Evolutionary conservation across 2,113 vertebrate species (phyloP).

Genomic region (Lampris megalopsis): DNA sequence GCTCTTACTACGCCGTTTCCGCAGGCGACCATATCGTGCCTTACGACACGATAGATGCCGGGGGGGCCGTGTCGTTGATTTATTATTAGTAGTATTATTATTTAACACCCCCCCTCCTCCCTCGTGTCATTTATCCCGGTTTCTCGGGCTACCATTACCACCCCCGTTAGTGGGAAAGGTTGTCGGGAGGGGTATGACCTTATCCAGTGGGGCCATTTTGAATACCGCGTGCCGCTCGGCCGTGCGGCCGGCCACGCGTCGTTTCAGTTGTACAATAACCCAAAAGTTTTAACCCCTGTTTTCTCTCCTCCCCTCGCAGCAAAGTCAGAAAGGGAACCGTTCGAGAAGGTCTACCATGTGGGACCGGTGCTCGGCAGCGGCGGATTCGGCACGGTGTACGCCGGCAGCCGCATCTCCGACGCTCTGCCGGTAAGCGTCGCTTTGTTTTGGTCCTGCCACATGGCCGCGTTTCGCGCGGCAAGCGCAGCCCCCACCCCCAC

Average conservation of each 20-base stretch:
- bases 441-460: conserved; percentile 40
- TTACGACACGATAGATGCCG: too few species aligned
- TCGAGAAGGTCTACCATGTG: conserved; percentile 89
- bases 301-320: conserved; percentile 62
- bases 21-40: too few species aligned
- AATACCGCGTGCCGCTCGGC: background rate
- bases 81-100: too few species aligned
- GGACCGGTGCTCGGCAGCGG: conserved; percentile 89
- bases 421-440: conserved; percentile 85
- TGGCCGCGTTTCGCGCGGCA: conserved; percentile 25
- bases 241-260: too few species aligned
- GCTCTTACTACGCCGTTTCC: background rate
- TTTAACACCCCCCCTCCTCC: too few species aligned
- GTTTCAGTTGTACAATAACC: too few species aligned
- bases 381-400: conserved; percentile 89
- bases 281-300: background rate
- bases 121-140: too few species aligned
- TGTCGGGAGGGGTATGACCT: conserved; percentile 13
- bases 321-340: conserved; percentile 87
- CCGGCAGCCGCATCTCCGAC: conserved; percentile 85
- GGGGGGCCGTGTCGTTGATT: too few species aligned
- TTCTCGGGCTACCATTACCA: too few species aligned
- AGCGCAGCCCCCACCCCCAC: background rate
- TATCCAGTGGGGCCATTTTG: conserved; percentile 24
- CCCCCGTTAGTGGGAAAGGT: too few species aligned